Evolutionary conservation across 2,797 vertebrate genomes (phyloP), one percentile per base, ranked within the genome.

Genomic region (Sebastes trivittatus): DNA sequence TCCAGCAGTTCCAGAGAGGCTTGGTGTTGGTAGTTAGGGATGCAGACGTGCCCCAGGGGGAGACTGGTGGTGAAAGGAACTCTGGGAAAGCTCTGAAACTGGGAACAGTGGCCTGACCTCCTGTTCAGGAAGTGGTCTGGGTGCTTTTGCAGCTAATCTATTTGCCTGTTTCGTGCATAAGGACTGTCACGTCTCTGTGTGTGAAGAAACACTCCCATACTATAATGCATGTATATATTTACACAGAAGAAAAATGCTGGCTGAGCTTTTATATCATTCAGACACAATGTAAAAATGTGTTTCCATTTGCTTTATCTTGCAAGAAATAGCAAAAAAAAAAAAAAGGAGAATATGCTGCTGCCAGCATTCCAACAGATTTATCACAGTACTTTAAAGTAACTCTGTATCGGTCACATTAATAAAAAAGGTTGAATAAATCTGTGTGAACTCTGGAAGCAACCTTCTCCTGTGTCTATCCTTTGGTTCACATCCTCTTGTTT

Each of bases 11-110:
- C 80, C 38, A 72, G 70, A 54, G 13, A 65, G n/a, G 27, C 55
- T 74, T 23, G 49, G 76, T 60, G 72, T 54, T 59, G 65, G 86
- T 67, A 66, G 49, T 87, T 78, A 75, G 85, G 80, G 90, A 90
- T 73, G 56, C 13, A 78, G 80, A 93, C 58, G 14, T 77, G 80
- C 85, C 82, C 86, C 46, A 70, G 89, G 75, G 92, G 88, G 76
- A 61, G 59, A 63, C 20, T 52, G 46, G 77, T 70, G 83, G 59
- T 88, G 86, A 92, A 80, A 89, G 89, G 86, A 84, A 82, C 84
- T 91, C 85, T 95, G 94, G 94, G 94, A 95, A 93, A 89, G 82
- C 66, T 88, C 86, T 42, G 78, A 78, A 86, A 82, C 78, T 83
- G 78, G 85, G 63, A 90, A 85, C 75, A 83, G 77, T 71, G 85